Percentiles rank a stretch among this genome's conserved stretches.
These are phyloP conservation scores for Chaunax sp. DNA, from an alignment of 2,797 vertebrate species.

Conservation along the genomic window DNA sequence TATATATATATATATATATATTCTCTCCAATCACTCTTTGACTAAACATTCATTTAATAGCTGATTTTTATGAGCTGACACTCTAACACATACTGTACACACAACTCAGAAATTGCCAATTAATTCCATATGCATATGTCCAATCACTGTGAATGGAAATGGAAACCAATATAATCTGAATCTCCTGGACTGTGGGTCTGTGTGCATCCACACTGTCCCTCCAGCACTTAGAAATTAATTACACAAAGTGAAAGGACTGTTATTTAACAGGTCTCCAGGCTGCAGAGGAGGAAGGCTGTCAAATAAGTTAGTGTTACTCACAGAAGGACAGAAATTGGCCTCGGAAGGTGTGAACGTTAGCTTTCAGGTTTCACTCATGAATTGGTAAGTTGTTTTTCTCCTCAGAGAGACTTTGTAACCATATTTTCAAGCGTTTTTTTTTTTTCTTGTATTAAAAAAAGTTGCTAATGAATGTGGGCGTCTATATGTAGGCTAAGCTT, in stretches of 20 bases:
- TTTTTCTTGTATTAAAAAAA: conserved; percentile 8
- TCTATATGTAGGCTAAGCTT: conserved; percentile 5
- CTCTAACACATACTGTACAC: conserved; percentile 1
- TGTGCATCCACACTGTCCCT: conserved; percentile 41
- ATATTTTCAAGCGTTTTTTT: conserved; percentile 35
- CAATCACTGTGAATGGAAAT: conserved; percentile 60
- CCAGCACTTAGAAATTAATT: conserved; percentile 66
- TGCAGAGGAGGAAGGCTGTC: conserved; percentile 31
- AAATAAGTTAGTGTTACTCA: conserved; percentile 48
- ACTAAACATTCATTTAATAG: conserved; percentile 41
- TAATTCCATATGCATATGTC: conserved; percentile 60
- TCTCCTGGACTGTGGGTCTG: conserved; percentile 30
- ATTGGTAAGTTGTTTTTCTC: conserved; percentile 4
- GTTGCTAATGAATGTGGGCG: conserved; percentile 2
- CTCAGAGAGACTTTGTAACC: conserved; percentile 49
- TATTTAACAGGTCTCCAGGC: conserved; percentile 59
- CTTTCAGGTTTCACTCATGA: conserved; percentile 61
- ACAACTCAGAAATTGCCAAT: conserved; percentile 54
- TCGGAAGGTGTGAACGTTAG: conserved; percentile 52
- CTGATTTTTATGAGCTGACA: conserved; percentile 30
- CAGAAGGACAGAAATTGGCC: conserved; percentile 58
- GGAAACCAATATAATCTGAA: conserved; percentile 63
- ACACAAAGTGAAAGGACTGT: conserved; percentile 61
- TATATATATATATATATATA: too few relatives aligned
- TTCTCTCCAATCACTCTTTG: conserved; percentile 18